Conservation (phyloP, 2,888 invertebrate genomes). For the Pollenia labialis region DNA sequence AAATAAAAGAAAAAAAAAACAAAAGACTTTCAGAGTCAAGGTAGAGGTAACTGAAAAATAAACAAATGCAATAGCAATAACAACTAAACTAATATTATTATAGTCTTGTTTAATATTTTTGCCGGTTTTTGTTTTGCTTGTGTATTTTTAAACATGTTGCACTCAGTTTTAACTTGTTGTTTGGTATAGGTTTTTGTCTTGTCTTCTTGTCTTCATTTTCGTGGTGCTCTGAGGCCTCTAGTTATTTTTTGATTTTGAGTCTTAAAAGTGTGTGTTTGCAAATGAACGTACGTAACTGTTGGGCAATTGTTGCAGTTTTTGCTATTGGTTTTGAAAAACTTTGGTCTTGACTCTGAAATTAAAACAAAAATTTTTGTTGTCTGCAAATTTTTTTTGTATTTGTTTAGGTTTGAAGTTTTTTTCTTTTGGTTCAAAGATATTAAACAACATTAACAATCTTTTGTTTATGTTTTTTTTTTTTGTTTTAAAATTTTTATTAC, state of each 20-base stretch:
- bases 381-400: not conserved
- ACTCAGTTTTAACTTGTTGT: constrained; percentile 54
- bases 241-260: constrained; percentile 23
- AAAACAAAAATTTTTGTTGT: constrained; percentile 32
- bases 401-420: not conserved
- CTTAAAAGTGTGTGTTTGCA: constrained; percentile 36
- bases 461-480: constrained; percentile 25
- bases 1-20: constrained; percentile 23
- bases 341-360: constrained; percentile 80
- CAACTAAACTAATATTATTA: constrained; percentile 21
- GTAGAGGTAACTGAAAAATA: constrained; percentile 81
- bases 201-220: constrained; percentile 13
- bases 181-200: constrained; percentile 34
- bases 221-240: constrained; percentile 5
- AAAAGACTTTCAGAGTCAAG: constrained; percentile 82
- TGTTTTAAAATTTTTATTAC: constrained; percentile 23
- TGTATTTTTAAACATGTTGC: constrained; percentile 62
- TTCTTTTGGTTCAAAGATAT: not conserved
- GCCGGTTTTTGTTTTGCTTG: constrained; percentile 69
- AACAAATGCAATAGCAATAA: constrained; percentile 23
- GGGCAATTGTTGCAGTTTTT: constrained; percentile 78
- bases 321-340: constrained; percentile 45
- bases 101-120: constrained; percentile 48
- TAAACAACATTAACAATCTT: constrained; percentile 13
- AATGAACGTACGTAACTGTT: constrained; percentile 28